Evolutionary conservation across 1,140 invertebrate genomes (phyloP).

Genomic region (Cherax quadricarinatus): DNA sequence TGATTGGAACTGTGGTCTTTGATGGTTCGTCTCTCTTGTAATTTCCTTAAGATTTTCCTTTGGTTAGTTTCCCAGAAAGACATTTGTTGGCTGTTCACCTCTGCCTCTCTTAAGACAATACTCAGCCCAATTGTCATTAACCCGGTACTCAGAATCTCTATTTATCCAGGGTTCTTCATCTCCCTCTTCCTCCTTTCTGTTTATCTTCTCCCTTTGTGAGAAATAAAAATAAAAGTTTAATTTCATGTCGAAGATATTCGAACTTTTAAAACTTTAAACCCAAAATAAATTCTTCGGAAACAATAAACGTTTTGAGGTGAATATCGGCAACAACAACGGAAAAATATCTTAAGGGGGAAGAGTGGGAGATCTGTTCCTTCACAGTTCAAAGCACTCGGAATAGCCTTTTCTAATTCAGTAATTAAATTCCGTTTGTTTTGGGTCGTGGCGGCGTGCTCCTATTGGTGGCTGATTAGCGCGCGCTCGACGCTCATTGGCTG

Average conservation of each 20-base stretch:
- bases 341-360: background rate
- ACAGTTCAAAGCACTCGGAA: slow-evolving; percentile 45
- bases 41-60: slow-evolving; percentile 26
- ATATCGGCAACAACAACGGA: background rate
- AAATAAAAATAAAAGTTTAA: background rate
- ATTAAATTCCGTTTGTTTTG: slow-evolving; percentile 62
- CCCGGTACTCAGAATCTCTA: background rate
- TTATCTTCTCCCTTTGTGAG: background rate
- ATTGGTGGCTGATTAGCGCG: slow-evolving; percentile 43
- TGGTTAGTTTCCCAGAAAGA: slow-evolving; percentile 25
- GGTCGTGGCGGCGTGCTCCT: slow-evolving; percentile 8
- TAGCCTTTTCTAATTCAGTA: slow-evolving; percentile 56
- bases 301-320: background rate
- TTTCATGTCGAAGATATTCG: background rate
- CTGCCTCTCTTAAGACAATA: background rate
- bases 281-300: background rate
- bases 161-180: background rate
- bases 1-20: background rate
- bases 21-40: slow-evolving; percentile 23
- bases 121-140: slow-evolving; percentile 12
- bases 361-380: background rate
- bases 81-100: background rate
- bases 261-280: background rate
- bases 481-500: slow-evolving; percentile 28
- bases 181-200: background rate